A percentile compares a stretch with the other conserved stretches of the same genome.
These are phyloP conservation scores for Cariama cristata DNA, from an alignment of 2,113 vertebrate genomes.

Conservation along the genomic window DNA sequence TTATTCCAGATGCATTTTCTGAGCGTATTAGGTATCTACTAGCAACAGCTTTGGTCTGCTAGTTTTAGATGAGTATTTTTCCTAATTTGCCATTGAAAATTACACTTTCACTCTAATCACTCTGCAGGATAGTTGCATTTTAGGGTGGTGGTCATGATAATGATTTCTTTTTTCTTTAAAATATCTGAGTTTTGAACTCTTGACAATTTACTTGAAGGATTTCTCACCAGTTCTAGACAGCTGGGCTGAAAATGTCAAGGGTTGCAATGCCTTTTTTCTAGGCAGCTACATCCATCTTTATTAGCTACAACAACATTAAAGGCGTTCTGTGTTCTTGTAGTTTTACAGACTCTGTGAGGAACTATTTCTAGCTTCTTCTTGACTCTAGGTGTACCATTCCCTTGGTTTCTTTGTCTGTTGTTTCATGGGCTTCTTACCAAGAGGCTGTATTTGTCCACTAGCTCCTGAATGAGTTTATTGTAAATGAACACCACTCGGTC, in stretches of 20 bases:
- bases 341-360: background rate
- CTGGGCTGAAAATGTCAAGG: background rate
- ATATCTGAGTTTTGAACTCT: rapidly evolving
- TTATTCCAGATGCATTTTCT: background rate
- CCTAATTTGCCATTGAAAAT: background rate
- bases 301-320: background rate
- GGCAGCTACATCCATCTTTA: background rate
- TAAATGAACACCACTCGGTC: background rate
- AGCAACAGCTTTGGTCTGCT: background rate
- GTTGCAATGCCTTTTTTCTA: background rate
- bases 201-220: background rate
- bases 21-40: background rate
- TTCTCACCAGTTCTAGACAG: background rate
- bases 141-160: background rate
- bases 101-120: background rate
- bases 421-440: background rate
- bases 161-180: background rate
- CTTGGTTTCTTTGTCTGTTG: background rate
- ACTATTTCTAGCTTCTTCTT: background rate
- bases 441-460: background rate
- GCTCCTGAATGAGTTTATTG: background rate
- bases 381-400: background rate
- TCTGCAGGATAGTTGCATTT: background rate
- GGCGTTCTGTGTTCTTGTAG: background rate
- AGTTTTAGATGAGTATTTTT: background rate